Base-by-base conservation (phyloP, 2,797 vertebrate species). In the Cryptoblepharus egeriae region DNA sequence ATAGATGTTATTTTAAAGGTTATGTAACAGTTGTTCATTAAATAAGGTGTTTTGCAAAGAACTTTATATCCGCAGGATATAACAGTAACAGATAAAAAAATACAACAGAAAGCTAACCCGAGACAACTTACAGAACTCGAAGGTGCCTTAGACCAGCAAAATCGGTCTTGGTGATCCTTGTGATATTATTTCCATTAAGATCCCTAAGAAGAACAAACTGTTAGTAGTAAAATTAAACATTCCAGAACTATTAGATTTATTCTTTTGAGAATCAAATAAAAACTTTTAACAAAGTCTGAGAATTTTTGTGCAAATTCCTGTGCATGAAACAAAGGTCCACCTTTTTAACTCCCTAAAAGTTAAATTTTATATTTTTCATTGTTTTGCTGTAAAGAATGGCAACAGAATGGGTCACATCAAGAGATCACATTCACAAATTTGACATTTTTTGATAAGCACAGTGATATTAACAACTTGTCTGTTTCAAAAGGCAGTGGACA, bases 161-260 rank as follows among this genome's bases (percentile, higher is more conserved):
- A 94, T 99, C 98, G 0, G 97, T 96, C 95, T 99, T 99, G 85
- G 97, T 97, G 94, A 99, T 97, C 96, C 98, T 97, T 80, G 98
- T 99, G 95, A 99, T 97, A 94, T 99, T 99, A 96, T 99, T 99
- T 92, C 97, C 97, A 94, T 99, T 99, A 96, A 99, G 96, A 93
- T 99, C 98, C 95, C 98, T 99, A 88, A 79, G 83, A 86, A 94
- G 81, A 89, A 94, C 77, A 93, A 91, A 93, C 81, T 87, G 57
- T 63, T 85, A 94, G 88, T 32, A 92, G 82, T 69, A 93, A 92
- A 93, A 92, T 90, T 77, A 82, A 90, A 91, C 32, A 87, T 63
- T 85, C 68, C 81, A 18, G 58, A 71, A 65, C 28, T 67, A 65
- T 1, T 70, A 88, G 79, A 79, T 52, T n/a, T 45, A 87, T 73